Base-by-base conservation (phyloP, 1,140 invertebrate genomes). In the Berghia stephanieae region DNA sequence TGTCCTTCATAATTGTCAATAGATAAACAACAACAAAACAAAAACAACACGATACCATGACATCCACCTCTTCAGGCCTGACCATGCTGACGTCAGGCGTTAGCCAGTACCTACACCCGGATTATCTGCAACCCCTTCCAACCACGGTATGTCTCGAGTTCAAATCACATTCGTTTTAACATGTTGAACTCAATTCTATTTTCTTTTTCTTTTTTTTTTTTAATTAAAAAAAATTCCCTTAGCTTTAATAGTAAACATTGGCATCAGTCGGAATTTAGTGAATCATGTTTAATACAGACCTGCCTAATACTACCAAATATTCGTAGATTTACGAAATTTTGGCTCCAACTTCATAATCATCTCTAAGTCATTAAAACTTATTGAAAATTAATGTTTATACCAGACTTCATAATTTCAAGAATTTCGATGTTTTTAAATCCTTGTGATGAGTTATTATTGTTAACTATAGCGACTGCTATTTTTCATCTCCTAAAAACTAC, bases 41-140 rank as follows among this genome's bases (percentile, higher is more conserved):
- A n/a, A n/a, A n/a, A n/a, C n/a, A 52, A 27, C 31, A 60, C 73
- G 60, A 78, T 16, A 31, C 67, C 78, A 79, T 80, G 70, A 71
- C 75, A 40, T 52, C 69, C 21, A 34, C 73, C 44, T 69, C 70
- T 10, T 77, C 69, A 55, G 75, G 66, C 38, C 78, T 81, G 78
- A 84, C 82, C 49, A 86, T 87, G 83, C 80, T 86, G 74, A 82
- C 84, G 3, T 83, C 86, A 38, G 84, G 79, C 70, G 81, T 83
- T 27, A 83, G 85, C 18, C 87, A 89, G 79, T 89, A 89, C 70
- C 82, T 88, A 5, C 85, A 89, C 66, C 88, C 87, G 81, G 88
- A 89, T 78, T 88, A 88, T 78, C 81, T 88, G 2, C 88, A 89
- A 49, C 88, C 88, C 38, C 78, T 89, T 27, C 88, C 88, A 31